Evolutionary conservation across 1,140 invertebrate species (phyloP), one percentile per base, ranked within the genome.

Genomic region (Gyrodactylus salaris): DNA sequence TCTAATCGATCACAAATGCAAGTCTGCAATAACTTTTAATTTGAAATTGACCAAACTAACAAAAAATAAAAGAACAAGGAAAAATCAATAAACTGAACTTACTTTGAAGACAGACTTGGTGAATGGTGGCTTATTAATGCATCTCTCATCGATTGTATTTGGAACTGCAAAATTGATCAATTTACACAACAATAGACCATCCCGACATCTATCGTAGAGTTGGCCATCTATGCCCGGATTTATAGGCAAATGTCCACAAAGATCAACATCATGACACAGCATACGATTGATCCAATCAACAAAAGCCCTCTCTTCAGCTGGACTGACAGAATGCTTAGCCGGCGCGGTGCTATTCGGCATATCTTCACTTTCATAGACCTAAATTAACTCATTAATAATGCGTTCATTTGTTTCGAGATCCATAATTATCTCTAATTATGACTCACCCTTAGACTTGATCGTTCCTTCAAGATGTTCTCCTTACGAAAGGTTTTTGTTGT

Each of bases 131-230:
- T 93, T 95, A 83, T 98, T 99, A 76, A 99, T 94, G 25, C 89
- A 89, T 71, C 94, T 84, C 82, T 97, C 92, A 81, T 98, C 94
- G 78, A 99, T 98, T 1, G 94, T 98, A 78, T 96, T 91, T 68
- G 92, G 89, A 78, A 91, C 94, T 2, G 94, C 94, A 78, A 95
- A 88, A 81, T 99, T 98, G 77, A 98, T 95, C 72, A 98, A 26
- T 69, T 73, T 73, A 21, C 72, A 73, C 2, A 73, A 34, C 26
- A 73, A 23, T 1, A 73, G 19, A 20, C 72, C 72, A 24, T 73
- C 72, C 20, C 26, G 34, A 1, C 23, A 26, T 27, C 68, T 73
- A 1, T 72, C 26, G 21, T 73, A 73, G 1, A 73, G 26, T 25
- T 73, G 22, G 26, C 26, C 72, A 71, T 68, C n/a, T 16, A 25